These are phyloP conservation scores for Acropora tenuis DNA, from an alignment of 64 coral and sea anemone species.

Conservation along the genomic window DNA sequence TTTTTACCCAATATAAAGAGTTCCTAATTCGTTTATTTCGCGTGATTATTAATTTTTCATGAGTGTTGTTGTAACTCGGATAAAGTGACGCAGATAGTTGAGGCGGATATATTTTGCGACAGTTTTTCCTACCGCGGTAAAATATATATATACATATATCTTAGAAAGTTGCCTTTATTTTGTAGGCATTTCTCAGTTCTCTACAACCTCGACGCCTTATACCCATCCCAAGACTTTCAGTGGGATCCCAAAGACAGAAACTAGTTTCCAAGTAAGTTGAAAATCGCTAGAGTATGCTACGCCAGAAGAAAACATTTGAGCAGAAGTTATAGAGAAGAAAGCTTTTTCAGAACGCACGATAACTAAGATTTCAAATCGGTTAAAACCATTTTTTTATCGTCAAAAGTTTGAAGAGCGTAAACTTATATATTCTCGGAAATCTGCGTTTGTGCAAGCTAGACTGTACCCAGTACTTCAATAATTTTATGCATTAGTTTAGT, in stretches of 20 bases:
- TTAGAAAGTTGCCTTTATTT: not conserved
- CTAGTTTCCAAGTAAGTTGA: conserved; percentile 37
- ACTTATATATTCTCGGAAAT: too few species aligned
- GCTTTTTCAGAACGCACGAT: not conserved
- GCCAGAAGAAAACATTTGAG: not conserved
- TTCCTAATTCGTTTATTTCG: not conserved
- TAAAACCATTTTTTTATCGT: not conserved
- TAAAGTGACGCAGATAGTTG: not conserved
- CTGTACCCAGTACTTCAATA: too few species aligned
- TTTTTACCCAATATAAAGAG: not conserved
- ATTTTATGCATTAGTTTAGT: too few species aligned
- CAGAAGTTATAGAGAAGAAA: not conserved
- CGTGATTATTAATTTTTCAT: not conserved
- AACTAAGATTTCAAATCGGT: not conserved
- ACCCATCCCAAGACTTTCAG: conserved; percentile 18
- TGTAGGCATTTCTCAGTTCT: conserved; percentile 46
- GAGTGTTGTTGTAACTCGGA: not conserved
- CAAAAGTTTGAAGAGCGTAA: too few species aligned
- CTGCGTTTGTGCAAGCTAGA: too few species aligned
- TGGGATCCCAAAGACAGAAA: conserved; percentile 9
- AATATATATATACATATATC: not conserved
- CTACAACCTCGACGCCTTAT: conserved; percentile 8
- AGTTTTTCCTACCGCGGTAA: not conserved
- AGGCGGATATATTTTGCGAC: not conserved
- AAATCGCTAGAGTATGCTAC: not conserved